Base-by-base conservation (phyloP, 2,888 invertebrate species). In the Gnatocerus cornutus region DNA sequence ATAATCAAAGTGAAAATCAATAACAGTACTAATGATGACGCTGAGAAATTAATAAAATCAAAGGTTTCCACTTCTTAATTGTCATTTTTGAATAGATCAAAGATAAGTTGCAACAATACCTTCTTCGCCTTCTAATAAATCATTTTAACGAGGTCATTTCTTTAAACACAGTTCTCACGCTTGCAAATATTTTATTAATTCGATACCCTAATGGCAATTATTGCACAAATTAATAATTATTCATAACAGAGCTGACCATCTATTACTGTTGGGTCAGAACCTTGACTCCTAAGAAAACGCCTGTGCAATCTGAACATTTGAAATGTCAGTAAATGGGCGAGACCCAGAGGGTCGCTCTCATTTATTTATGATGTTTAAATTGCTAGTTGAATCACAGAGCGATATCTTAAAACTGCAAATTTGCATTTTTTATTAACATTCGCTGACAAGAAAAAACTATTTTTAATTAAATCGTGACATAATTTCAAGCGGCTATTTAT, bases 191-290 rank as follows among this genome's bases (percentile, higher is more conserved):
- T 6, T 41, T 41, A 41, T 12, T 13, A 12, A 13, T 41, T 41
- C 10, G 41, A 41, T 41, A 41, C 12, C 41, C 41, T n/a, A 10
- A 41, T 41, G 13, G 12, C 13, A 41, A 41, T 41, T n/a, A 41
- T 41, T 46, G 46, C 46, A 46, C 21, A 46, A 46, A 46, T 46
- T 21, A 8, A 46, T 50, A 46, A 46, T 46, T 46, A 46, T 50
- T 50, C 50, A 50, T 12, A 29, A 29, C 29, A 27, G 30, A 10
- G 10, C 12, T 50, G 50, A 50, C 50, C 50, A 50, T 50, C 50
- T 50, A 50, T 50, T 50, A 50, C 30, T 6, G 12, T 27, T 50
- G 12, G 50, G 50, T 50, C 50, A 50, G 16, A 50, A 1, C 50
- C 50, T 50, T 50, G 50, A 50, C 50, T 50, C 27, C 21, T 46